Percentiles rank a stretch among this genome's conserved stretches.
These are phyloP conservation scores for Siniperca undulata DNA, from an alignment of 2,797 vertebrate species.

Conservation along the genomic window DNA sequence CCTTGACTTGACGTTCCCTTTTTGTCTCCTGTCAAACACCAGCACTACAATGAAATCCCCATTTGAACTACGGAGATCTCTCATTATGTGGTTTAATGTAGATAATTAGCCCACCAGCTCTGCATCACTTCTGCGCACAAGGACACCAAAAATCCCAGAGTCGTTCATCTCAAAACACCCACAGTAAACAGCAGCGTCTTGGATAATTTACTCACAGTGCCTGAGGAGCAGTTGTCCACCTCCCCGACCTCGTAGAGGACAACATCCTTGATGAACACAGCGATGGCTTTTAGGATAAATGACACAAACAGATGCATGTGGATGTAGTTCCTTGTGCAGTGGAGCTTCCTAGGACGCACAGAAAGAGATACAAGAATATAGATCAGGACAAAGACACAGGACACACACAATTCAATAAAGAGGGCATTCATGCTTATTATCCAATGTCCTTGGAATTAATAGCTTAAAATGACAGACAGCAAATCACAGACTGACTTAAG, in stretches of 20 bases:
- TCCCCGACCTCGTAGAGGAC: constrained; percentile 90
- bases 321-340: constrained; percentile 97
- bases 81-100: constrained; percentile 19
- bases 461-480: constrained; percentile 52
- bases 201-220: constrained; percentile 86
- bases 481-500: constrained; percentile 58
- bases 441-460: constrained; percentile 62
- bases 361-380: constrained; percentile 21
- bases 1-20: background rate
- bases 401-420: constrained; percentile 24
- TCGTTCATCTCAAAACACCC: background rate
- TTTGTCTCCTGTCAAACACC: constrained; percentile 1
- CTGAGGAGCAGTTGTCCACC: constrained; percentile 88
- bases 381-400: constrained; percentile 30
- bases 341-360: constrained; percentile 90
- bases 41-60: constrained; percentile 6
- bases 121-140: constrained; percentile 4
- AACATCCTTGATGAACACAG: constrained; percentile 94
- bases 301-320: constrained; percentile 97
- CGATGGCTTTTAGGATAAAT: constrained; percentile 94
- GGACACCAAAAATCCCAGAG: background rate
- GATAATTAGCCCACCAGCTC: constrained; percentile 29
- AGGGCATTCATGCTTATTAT: constrained; percentile 40
- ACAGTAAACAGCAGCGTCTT: background rate
- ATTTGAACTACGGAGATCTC: background rate